phyloP scores from a whole-genome alignment of 2,888 invertebrate species.

The Limnephilus auricula region DNA sequence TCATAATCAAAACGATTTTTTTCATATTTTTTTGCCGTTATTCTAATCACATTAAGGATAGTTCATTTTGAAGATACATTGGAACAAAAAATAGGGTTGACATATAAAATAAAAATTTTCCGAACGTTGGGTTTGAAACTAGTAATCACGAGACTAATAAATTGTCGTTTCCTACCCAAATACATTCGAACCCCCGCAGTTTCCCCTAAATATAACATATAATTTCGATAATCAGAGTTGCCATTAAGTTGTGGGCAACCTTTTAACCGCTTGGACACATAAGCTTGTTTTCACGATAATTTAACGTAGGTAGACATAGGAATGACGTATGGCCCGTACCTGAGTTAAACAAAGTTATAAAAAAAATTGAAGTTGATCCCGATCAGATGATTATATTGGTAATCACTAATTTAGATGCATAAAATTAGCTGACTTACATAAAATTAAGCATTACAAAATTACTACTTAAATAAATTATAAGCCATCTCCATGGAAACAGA shows the following conservation, averaged over 20 bases:
- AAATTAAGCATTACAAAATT: too few relatives aligned
- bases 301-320: too few relatives aligned
- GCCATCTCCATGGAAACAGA: too few relatives aligned
- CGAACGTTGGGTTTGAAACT: slow-evolving; percentile 50
- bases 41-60: too few relatives aligned
- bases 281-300: too few relatives aligned
- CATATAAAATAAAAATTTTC: slow-evolving; percentile 51
- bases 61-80: not conserved
- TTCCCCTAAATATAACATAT: slow-evolving; percentile 38
- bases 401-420: not conserved
- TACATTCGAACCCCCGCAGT: slow-evolving; percentile 46
- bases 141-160: slow-evolving; percentile 59
- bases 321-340: too few relatives aligned
- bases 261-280: too few relatives aligned
- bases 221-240: slow-evolving; percentile 12
- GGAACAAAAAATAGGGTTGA: not conserved
- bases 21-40: too few relatives aligned
- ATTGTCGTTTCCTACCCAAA: slow-evolving; percentile 52
- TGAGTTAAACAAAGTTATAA: too few relatives aligned
- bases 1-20: too few relatives aligned
- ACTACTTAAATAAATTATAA: too few relatives aligned
- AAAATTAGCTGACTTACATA: not conserved
- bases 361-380: not conserved
- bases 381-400: not conserved
- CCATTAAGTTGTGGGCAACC: slow-evolving; percentile 28